A percentile compares a stretch with the other conserved stretches of the same genome.
Evolutionary conservation across 2,797 vertebrate genomes (phyloP).

Genomic region (Pipistrellus kuhlii): DNA sequence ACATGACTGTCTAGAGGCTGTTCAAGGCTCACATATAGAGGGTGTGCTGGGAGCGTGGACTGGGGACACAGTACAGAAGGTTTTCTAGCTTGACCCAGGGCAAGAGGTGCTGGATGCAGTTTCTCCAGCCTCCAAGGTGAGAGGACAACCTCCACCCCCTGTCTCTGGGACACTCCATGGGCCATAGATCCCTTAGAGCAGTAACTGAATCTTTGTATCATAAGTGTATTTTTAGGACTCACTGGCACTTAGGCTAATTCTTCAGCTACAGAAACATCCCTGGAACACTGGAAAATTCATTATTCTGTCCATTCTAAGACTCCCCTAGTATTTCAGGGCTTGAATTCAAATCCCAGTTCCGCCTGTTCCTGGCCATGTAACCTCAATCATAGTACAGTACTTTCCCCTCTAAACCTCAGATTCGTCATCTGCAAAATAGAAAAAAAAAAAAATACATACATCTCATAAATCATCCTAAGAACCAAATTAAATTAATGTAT

Average conservation of each 20-base stretch:
- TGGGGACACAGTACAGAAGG: neutral
- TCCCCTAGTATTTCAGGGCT: neutral
- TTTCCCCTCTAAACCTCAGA: constrained; percentile 53
- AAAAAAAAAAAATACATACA: constrained; percentile 32
- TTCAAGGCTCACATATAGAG: neutral
- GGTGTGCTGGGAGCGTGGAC: no score
- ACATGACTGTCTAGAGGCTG: neutral
- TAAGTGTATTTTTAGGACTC: constrained; percentile 25
- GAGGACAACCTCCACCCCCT: neutral
- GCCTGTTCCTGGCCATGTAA: constrained; percentile 45
- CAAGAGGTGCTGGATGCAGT: neutral
- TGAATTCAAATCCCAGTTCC: constrained; percentile 23
- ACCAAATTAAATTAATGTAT: constrained; percentile 77
- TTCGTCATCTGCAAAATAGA: constrained; percentile 63
- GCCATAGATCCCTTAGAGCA: neutral
- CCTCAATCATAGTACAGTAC: neutral
- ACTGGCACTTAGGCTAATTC: neutral
- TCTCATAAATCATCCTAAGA: constrained; percentile 76
- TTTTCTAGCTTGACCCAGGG: neutral
- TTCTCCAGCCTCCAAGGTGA: neutral
- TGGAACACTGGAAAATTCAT: neutral
- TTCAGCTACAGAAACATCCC: neutral
- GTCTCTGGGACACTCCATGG: neutral
- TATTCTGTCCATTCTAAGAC: neutral
- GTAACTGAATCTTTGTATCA: neutral